These are phyloP conservation scores for Dascillus cervinus DNA, from an alignment of 2,888 invertebrate genomes.

Conservation along the genomic window DNA sequence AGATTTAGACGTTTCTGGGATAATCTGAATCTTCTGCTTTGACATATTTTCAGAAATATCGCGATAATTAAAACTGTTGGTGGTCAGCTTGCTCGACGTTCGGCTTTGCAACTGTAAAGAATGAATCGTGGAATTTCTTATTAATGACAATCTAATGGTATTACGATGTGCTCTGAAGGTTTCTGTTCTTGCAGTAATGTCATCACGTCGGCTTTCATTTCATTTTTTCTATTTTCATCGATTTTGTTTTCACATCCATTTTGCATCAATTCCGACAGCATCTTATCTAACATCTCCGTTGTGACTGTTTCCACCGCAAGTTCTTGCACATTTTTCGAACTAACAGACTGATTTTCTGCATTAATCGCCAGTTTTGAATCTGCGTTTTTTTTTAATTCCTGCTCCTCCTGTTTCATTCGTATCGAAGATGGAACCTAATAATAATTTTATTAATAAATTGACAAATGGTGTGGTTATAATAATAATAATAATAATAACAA, in stretches of 20 bases:
- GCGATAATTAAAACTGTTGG: slow-evolving; percentile 22
- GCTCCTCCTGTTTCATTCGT: slow-evolving; percentile 17
- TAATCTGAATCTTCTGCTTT: slow-evolving; percentile 8
- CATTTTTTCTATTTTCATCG: slow-evolving; percentile 1
- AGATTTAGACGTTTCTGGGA: not conserved
- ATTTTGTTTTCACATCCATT: slow-evolving; percentile 11
- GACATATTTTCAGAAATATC: slow-evolving; percentile 21
- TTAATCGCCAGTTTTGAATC: no score
- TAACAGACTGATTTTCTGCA: no score
- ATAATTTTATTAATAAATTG: no score
- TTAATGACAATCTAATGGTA: no score
- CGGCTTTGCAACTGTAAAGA: no score
- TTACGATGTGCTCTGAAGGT: no score
- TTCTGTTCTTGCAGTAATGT: no score
- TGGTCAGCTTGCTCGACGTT: not conserved
- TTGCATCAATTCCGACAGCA: slow-evolving; percentile 23
- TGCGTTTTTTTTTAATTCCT: not conserved
- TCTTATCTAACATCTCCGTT: slow-evolving; percentile 24
- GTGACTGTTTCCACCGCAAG: slow-evolving; percentile 25
- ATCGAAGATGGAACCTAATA: slow-evolving; percentile 15
- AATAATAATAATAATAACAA: no score
- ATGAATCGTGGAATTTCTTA: no score
- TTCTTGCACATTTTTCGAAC: no score
- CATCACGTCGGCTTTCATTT: no score
- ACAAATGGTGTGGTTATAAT: no score